phyloP scores from a whole-genome alignment of 2,113 vertebrate species.

The Ibidorhyncha struthersii region DNA sequence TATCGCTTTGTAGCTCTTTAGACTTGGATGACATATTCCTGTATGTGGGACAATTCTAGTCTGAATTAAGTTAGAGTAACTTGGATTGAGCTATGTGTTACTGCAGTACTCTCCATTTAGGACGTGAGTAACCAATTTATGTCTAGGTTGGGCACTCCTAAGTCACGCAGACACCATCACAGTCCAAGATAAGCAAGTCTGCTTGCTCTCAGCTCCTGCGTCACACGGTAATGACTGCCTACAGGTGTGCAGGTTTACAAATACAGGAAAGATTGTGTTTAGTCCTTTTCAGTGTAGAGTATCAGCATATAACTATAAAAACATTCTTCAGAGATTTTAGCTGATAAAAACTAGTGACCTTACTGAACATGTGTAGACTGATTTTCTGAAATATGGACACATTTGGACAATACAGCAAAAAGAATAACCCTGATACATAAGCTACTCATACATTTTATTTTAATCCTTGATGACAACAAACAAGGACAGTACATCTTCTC shows the following conservation, averaged over 20 bases:
- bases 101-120: not conserved
- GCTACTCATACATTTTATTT: not conserved
- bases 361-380: not conserved
- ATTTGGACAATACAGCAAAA: not conserved
- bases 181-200: not conserved
- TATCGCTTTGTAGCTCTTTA: not conserved
- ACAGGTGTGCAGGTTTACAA: not conserved
- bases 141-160: not conserved
- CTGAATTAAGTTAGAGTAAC: not conserved
- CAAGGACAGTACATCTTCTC: not conserved
- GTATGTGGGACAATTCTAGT: not conserved
- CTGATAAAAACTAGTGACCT: not conserved
- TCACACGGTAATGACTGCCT: not conserved
- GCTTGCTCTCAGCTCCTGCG: not conserved
- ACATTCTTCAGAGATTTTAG: not conserved
- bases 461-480: not conserved
- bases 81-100: not conserved
- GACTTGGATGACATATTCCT: not conserved
- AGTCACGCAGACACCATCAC: accelerated
- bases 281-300: not conserved
- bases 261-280: not conserved
- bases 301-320: not conserved
- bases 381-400: not conserved
- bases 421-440: not conserved
- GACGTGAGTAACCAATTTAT: not conserved